Evolutionary conservation across 2,888 invertebrate genomes (phyloP).

Genomic region (Agonopterix heracliana): DNA sequence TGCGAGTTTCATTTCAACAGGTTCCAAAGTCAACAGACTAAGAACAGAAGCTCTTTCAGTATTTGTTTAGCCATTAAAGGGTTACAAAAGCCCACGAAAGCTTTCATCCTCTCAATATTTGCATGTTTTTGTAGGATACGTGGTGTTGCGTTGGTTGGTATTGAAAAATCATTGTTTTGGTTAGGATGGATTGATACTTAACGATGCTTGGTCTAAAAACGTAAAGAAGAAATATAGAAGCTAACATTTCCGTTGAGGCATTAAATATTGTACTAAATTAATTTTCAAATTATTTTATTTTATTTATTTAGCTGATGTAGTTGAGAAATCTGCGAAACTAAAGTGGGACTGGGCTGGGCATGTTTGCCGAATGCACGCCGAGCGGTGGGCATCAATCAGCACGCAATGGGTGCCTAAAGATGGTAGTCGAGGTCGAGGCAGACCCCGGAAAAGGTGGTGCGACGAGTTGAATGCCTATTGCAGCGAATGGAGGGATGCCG

Average conservation of each 20-base stretch:
- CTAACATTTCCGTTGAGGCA: not conserved
- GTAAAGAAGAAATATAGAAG: not conserved
- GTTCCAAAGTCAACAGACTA: constrained; percentile 3
- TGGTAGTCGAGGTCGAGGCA: no score
- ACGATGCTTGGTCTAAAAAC: no score
- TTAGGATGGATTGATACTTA: not conserved
- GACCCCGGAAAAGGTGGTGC: not conserved
- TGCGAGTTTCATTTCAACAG: not conserved
- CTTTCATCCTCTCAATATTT: constrained; percentile 45
- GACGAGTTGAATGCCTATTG: no score
- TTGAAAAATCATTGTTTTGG: constrained; percentile 2
- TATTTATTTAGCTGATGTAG: not conserved
- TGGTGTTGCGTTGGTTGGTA: constrained; percentile 1
- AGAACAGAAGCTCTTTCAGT: constrained; percentile 22
- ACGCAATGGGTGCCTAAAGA: no score
- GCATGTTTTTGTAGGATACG: constrained; percentile 49
- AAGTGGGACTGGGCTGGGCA: no score
- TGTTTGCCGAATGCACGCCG: no score
- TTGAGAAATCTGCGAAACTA: not conserved
- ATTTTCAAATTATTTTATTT: no score
- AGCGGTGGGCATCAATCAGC: no score
- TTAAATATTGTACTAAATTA: not conserved
- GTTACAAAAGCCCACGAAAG: constrained; percentile 40
- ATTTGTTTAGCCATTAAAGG: constrained; percentile 59
- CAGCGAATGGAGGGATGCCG: no score